Evolutionary conservation across 2,888 invertebrate species (phyloP).

Genomic region (Xanthia togata): DNA sequence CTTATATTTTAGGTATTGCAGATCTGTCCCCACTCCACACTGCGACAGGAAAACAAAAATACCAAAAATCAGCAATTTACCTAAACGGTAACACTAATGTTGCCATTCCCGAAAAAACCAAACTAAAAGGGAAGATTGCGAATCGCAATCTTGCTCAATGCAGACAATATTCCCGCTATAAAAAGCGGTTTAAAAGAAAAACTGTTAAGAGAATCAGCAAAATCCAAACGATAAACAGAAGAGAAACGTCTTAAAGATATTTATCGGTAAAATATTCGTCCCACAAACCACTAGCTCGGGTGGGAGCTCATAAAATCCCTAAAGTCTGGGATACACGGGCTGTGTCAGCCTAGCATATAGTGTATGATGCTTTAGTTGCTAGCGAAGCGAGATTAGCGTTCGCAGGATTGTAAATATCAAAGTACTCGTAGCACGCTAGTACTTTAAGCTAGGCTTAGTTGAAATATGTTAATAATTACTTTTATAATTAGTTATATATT

Average conservation of each 20-base stretch:
- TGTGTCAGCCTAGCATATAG: conserved; percentile 16
- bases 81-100: conserved; percentile 62
- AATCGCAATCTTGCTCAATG: conserved; percentile 64
- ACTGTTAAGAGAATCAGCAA: conserved; percentile 86
- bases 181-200: conserved; percentile 83
- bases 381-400: neutral
- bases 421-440: neutral
- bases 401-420: conserved; percentile 25
- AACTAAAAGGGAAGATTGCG: conserved; percentile 40
- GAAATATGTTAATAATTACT: neutral
- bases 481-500: neutral
- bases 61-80: conserved; percentile 54
- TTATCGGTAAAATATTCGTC: conserved; percentile 87
- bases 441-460: conserved; percentile 16
- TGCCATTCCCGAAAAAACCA: conserved; percentile 46
- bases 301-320: conserved; percentile 81
- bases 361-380: conserved; percentile 11
- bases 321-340: conserved; percentile 48
- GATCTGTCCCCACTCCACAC: neutral
- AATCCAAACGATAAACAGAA: conserved; percentile 87
- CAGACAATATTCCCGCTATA: conserved; percentile 69
- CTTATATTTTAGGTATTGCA: neutral
- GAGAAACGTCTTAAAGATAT: conserved; percentile 85
- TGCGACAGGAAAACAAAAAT: conserved; percentile 22
- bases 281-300: conserved; percentile 76